These are phyloP conservation scores for Mesoligia furuncula DNA, from an alignment of 2,888 invertebrate species.

Conservation along the genomic window DNA sequence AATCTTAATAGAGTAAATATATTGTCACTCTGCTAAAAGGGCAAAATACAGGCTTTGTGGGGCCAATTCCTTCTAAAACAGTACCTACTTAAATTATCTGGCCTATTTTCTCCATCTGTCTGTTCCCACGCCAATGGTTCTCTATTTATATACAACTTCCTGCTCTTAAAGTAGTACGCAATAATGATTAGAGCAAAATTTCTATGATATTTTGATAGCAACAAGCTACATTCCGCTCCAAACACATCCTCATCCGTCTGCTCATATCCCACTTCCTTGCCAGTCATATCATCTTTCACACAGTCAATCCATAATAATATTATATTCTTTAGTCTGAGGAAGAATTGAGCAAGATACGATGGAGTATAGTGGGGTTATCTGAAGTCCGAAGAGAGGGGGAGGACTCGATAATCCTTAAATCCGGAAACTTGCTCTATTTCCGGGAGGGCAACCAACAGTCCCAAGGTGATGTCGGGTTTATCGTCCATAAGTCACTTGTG, in stretches of 20 bases:
- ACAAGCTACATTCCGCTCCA: background rate
- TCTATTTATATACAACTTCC: background rate
- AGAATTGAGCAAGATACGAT: too few relatives aligned
- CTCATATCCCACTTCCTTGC: background rate
- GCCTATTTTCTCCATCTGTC: background rate
- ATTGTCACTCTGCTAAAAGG: background rate
- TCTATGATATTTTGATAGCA: background rate
- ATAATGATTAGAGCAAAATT: background rate
- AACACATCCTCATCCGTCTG: too few relatives aligned
- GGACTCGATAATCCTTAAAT: too few relatives aligned
- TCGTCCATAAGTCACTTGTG: too few relatives aligned
- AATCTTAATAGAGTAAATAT: background rate
- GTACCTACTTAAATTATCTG: background rate
- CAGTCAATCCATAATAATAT: background rate
- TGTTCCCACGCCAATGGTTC: background rate
- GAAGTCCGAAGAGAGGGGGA: too few relatives aligned
- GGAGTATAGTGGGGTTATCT: too few relatives aligned
- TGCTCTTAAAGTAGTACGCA: background rate
- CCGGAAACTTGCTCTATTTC: too few relatives aligned
- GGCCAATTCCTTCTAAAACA: background rate
- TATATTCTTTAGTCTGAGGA: background rate
- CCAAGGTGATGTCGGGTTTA: too few relatives aligned
- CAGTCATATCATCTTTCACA: background rate
- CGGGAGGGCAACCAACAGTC: too few relatives aligned
- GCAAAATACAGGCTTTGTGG: background rate